Evolutionary conservation across 2,888 invertebrate genomes (phyloP), one percentile per base, ranked within the genome.

Genomic region (Diploptera punctata): DNA sequence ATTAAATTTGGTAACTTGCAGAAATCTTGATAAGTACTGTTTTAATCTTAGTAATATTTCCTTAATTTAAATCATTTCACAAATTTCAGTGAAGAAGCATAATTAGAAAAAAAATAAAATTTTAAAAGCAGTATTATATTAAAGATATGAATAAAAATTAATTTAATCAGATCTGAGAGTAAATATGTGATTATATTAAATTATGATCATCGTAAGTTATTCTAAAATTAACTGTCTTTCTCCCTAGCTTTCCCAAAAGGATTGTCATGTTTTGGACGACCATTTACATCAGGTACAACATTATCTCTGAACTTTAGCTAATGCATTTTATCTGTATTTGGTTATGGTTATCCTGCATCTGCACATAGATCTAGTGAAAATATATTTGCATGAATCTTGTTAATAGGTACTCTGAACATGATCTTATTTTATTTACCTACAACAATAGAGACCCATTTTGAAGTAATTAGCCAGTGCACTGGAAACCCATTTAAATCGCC

Each of bases 221-320:
- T n/a, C n/a, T n/a, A n/a, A n/a, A n/a, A n/a, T n/a, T n/a, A n/a
- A n/a, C n/a, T 21, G 16, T 67, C 21, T 75, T 69, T 74, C 61
- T 74, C 29, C 68, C 44, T 73, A 77, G 77, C 77, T 74, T 72
- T 77, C 68, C 75, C 76, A 62, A 86, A 84, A 83, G 86, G 86
- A 84, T 80, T 87, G 77, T 83, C 84, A 77, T 88, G 86, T 81
- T 85, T 87, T 79, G 85, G 86, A 79, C 85, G 84, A 80, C 83
- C 85, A 76, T 83, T 86, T 76, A 84, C 83, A 76, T 78, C 86
- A 87, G 87, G 87, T 87, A 87, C 44, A 65, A 44, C n/a, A 18
- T 10, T 43, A 18, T 24, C 26, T 24, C 21, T 29, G 26, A n/a
- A 29, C 13, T 21, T 19, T 61, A n/a, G 5, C 19, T 19, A 31